Conservation (phyloP, 2,113 vertebrate genomes). For the Rutilus rutilus region DNA sequence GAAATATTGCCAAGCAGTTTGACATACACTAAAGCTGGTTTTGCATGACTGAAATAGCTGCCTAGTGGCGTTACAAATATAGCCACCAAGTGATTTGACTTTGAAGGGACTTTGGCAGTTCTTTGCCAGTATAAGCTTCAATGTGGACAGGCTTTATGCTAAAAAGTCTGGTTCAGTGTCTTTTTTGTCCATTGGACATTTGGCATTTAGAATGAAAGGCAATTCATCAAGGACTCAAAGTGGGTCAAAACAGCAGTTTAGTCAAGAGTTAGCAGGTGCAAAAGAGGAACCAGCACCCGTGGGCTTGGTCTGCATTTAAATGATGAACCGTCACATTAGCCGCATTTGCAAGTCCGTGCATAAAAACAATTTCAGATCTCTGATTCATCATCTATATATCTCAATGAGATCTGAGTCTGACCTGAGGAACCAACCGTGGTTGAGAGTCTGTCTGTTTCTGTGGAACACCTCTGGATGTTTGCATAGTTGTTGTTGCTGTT, state of each 20-base stretch:
- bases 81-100: neutral
- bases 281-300: neutral
- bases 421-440: neutral
- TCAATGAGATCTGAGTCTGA: slow-evolving; percentile 36
- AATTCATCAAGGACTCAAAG: neutral
- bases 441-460: slow-evolving; percentile 14
- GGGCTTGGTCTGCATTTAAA: neutral
- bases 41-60: neutral
- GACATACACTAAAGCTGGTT: neutral
- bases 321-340: neutral
- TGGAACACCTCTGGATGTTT: neutral
- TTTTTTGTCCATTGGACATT: neutral
- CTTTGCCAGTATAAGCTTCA: neutral
- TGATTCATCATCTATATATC: slow-evolving; percentile 64
- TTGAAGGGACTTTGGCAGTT: neutral
- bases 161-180: neutral
- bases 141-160: neutral
- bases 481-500: slow-evolving; percentile 64
- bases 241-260: neutral
- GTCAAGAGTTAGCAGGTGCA: slow-evolving; percentile 14
- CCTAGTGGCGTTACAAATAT: neutral
- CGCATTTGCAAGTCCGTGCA: neutral
- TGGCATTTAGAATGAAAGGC: neutral
- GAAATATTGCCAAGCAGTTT: neutral
- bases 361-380: slow-evolving; percentile 52